Percentiles rank a stretch among this genome's conserved stretches.
Evolutionary conservation across 1,140 invertebrate species (phyloP).

Genomic region (Platyscapa corneri): DNA sequence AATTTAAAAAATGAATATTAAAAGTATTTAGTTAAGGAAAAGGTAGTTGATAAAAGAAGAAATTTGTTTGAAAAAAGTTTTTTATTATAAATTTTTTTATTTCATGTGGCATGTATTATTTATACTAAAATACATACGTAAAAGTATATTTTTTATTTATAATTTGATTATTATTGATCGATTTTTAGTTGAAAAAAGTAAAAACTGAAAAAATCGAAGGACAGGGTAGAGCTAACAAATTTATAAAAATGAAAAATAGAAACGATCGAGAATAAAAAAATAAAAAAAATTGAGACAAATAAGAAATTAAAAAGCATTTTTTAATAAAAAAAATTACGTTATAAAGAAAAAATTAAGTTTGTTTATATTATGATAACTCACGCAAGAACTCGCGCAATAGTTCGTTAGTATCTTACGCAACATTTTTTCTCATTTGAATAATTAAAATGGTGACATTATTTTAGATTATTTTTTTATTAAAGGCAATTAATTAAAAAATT

Average conservation of each 20-base stretch:
- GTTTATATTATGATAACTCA: constrained; percentile 63
- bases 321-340: constrained; percentile 35
- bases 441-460: constrained; percentile 34
- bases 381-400: constrained; percentile 54
- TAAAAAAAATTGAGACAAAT: constrained; percentile 19
- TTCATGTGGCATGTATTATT: constrained; percentile 62
- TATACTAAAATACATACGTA: constrained; percentile 65
- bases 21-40: not conserved
- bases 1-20: not conserved
- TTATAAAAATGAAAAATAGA: not conserved
- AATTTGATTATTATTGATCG: constrained; percentile 53
- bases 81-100: constrained; percentile 66
- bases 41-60: not conserved
- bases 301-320: constrained; percentile 32
- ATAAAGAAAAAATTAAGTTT: constrained; percentile 54
- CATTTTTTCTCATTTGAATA: constrained; percentile 40
- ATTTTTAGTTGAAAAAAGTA: constrained; percentile 19
- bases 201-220: constrained; percentile 39
- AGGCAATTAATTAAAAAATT: constrained; percentile 14
- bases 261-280: not conserved
- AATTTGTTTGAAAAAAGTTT: constrained; percentile 56
- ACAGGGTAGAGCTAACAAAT: constrained; percentile 29
- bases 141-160: constrained; percentile 59
- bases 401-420: constrained; percentile 56
- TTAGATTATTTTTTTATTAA: constrained; percentile 28